Conservation (phyloP, 2,113 vertebrate genomes). For the Heterotilapia buettikoferi region DNA sequence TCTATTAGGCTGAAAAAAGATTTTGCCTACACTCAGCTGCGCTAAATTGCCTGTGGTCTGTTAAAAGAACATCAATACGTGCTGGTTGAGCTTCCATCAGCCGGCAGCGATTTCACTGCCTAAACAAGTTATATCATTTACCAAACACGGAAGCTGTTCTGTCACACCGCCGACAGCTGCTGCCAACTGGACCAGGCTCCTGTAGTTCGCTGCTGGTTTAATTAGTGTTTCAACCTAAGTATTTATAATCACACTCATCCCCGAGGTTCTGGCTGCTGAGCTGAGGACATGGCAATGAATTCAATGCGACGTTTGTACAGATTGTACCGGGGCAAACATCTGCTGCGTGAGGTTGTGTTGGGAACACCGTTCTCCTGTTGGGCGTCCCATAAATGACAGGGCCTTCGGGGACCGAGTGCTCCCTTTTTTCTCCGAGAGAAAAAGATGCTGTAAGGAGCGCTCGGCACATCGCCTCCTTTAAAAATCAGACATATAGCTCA, state of each 20-base stretch:
- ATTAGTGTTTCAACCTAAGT: slow-evolving; percentile 63
- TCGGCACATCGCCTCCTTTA: neutral
- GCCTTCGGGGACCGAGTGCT: slow-evolving; percentile 11
- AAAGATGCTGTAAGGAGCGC: neutral
- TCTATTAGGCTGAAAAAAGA: slow-evolving; percentile 34
- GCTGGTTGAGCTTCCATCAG: slow-evolving; percentile 39
- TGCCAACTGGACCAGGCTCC: slow-evolving; percentile 27
- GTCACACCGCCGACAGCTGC: slow-evolving; percentile 50
- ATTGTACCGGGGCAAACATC: slow-evolving; percentile 72
- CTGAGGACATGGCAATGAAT: slow-evolving; percentile 54
- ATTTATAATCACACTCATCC: slow-evolving; percentile 54
- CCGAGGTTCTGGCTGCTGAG: slow-evolving; percentile 40
- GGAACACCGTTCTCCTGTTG: slow-evolving; percentile 57
- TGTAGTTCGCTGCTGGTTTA: slow-evolving; percentile 59
- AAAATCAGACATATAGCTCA: neutral
- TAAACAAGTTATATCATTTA: slow-evolving; percentile 60
- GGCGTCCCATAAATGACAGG: slow-evolving; percentile 67
- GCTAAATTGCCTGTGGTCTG: slow-evolving; percentile 43
- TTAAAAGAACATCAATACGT: slow-evolving; percentile 52
- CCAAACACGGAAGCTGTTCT: slow-evolving; percentile 42
- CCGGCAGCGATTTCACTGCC: slow-evolving; percentile 45
- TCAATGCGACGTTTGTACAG: slow-evolving; percentile 61
- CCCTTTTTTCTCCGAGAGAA: neutral
- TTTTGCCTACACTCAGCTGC: slow-evolving; percentile 25
- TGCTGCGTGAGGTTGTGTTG: slow-evolving; percentile 62